Evolutionary conservation across 2,888 invertebrate species (phyloP), one percentile per base, ranked within the genome.

Genomic region (Scaptomyza flava): DNA sequence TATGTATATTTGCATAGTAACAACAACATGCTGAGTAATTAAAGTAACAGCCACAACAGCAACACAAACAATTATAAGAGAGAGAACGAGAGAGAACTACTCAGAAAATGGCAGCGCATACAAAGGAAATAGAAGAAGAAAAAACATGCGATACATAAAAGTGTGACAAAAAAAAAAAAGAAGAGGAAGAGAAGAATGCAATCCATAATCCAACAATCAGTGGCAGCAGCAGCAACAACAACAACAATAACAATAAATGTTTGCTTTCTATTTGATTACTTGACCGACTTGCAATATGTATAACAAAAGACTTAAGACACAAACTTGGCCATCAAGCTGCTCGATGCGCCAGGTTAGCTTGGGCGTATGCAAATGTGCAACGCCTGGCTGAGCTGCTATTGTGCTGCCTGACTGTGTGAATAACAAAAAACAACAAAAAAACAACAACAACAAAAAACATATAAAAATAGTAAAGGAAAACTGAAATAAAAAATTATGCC

Each of bases 191-290:
- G 23, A 57, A 42, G 33, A 63, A 42, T 47, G 17, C 50, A 43
- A 45, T 63, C 33, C 67, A 60, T 53, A 74, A 70, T 65, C 74
- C 74, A 71, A 72, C 72, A 72, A 71, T 59, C 71, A 72, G 62
- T 14, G 47, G 56, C 46, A 64, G 17, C 45, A 41, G 11, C 56
- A 61, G 30, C 64, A 65, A 45, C 42, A 58, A 56, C 52, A 41
- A n/a, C 56, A 61, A 33, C 64, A 65, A 45, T 38, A 58, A 56
- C 52, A 56, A 78, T 78, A 76, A 77, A 70, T 79, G 76, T 75
- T 79, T 79, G 76, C 76, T 77, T 77, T 77, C 79, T 85, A 85
- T 87, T 87, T 82, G 73, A 86, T 82, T 82, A 70, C 72, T 80
- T 82, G 82, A 80, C 85, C 85, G 77, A 79, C 76, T 76, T 82